A percentile compares a stretch with the other conserved stretches of the same genome.
phyloP scores from a whole-genome alignment of 2,113 vertebrate species.

The Brienomyrus brachyistius region DNA sequence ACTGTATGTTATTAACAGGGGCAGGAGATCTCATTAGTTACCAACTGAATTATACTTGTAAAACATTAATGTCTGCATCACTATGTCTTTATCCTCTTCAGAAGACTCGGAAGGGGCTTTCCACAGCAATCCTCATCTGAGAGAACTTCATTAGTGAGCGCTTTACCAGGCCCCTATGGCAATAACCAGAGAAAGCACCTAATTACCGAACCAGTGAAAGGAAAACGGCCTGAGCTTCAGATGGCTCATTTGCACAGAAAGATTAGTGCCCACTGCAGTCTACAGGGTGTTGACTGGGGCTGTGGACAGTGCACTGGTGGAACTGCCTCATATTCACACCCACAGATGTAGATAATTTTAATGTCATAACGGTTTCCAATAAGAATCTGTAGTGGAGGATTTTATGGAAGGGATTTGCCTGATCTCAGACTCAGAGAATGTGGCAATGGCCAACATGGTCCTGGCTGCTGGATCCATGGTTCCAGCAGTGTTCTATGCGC shows the following conservation, averaged over 20 bases:
- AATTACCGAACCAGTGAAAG: not conserved
- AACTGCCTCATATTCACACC: not conserved
- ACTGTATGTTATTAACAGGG: not conserved
- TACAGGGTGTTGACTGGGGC: not conserved
- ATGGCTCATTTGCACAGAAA: not conserved
- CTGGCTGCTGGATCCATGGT: not conserved
- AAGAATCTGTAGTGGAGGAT: not conserved
- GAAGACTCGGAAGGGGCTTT: not conserved
- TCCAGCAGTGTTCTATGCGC: not conserved
- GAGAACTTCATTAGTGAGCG: not conserved
- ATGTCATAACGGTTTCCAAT: not conserved
- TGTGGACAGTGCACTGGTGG: not conserved
- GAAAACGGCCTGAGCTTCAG: not conserved
- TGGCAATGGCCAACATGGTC: not conserved
- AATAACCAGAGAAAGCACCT: not conserved
- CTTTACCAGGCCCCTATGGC: not conserved
- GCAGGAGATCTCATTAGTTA: not conserved
- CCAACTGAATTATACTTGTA: not conserved
- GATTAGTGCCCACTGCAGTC: not conserved
- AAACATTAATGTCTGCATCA: not conserved
- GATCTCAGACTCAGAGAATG: not conserved
- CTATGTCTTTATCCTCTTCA: not conserved
- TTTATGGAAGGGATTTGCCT: not conserved
- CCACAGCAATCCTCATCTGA: not conserved
- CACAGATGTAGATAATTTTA: not conserved